phyloP scores from a whole-genome alignment of 2,113 vertebrate species.

The Pelodiscus sinensis region DNA sequence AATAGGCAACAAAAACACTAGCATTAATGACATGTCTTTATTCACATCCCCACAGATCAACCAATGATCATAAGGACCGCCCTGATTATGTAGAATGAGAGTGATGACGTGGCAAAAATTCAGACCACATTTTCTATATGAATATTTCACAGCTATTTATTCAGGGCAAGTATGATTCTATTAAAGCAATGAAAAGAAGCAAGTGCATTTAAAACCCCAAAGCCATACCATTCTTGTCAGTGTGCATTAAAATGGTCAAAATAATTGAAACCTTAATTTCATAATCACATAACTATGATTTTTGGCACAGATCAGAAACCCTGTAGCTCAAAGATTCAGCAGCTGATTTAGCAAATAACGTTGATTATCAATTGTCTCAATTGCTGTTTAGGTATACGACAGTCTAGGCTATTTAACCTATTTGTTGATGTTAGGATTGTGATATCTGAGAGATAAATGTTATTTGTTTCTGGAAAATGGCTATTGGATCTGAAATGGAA shows the following conservation, averaged over 20 bases:
- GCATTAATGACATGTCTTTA: neutral
- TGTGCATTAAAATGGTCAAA: neutral
- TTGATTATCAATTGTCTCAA: neutral
- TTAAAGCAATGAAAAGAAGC: neutral
- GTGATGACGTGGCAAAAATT: rapidly evolving
- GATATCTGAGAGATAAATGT: neutral
- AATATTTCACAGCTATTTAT: neutral
- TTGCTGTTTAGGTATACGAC: neutral
- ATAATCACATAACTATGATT: neutral
- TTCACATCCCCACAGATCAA: neutral
- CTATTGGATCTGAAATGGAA: neutral
- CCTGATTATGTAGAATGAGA: neutral
- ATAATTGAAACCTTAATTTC: neutral
- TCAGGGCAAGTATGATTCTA: neutral
- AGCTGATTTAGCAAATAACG: neutral
- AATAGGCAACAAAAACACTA: neutral
- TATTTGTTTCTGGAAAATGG: neutral
- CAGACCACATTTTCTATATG: neutral
- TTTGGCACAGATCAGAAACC: neutral
- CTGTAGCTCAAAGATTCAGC: neutral
- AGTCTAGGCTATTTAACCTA: neutral
- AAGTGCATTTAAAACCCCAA: neutral
- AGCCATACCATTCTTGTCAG: neutral
- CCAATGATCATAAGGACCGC: neutral
- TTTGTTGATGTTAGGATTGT: neutral